Evolutionary conservation across 1,140 invertebrate species (phyloP), one percentile per base, ranked within the genome.

Genomic region (Tyrophagus putrescentiae): DNA sequence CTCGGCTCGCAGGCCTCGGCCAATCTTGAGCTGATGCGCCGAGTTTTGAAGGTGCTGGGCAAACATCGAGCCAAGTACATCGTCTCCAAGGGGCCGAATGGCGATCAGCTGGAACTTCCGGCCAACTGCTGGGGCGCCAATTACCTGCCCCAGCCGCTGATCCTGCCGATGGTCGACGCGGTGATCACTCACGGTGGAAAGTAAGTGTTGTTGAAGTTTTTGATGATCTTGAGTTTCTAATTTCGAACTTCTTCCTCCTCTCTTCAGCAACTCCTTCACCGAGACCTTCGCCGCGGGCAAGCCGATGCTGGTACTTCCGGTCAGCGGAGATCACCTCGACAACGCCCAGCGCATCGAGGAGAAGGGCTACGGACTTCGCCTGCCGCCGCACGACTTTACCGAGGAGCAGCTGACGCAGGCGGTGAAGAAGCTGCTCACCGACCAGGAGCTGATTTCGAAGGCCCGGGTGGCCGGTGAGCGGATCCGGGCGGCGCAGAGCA

Each of bases 1-100:
- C n/a, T 64, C 7, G 62, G 59, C 13, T 61, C 39, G n/a, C 13
- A 48, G 6, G 56, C 68, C 64, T 67, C 50, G 65, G 11, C 28
- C 64, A 25, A 67, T 64, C 13, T 64, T 5, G 33, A 25, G n/a
- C 28, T 62, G 11, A 62, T 62, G 60, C 44, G 28, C n/a, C 1
- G 54, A 41, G 1, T 62, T 4, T 18, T 60, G 9, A 16, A 25
- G 5, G 53, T 62, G 6, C 27, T 62, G 5, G 7, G 18, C 3
- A 2, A 61, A 23, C 28, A 44, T 5, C 58, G 7, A 25, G 52
- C 59, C 50, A 61, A 57, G 25, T 61, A 21, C 32, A 60, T 60
- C 39, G 59, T 60, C 9, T 61, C 57, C 9, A 60, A 60, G 39
- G 59, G 59, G n/a, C 56, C 59, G 16, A 9, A 16, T 28, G 29